Conservation (phyloP, 2,797 vertebrate species). For the Coluber constrictor region DNA sequence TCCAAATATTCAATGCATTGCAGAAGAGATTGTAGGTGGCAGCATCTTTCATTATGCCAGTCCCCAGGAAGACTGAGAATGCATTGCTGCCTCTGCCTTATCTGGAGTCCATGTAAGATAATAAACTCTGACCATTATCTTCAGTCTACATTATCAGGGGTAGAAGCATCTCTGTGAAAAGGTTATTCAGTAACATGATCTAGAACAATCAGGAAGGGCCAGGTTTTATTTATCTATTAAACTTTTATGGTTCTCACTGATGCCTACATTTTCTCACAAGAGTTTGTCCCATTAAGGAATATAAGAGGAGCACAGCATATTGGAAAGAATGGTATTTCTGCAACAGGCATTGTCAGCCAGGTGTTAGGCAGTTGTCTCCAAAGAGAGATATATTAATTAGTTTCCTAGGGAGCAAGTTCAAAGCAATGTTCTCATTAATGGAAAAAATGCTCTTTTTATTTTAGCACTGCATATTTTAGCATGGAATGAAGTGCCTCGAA, state of each 20-base stretch:
- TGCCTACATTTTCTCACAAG: neutral
- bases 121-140: neutral
- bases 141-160: neutral
- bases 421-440: conserved; percentile 26
- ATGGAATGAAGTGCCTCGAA: neutral
- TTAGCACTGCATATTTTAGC: conserved; percentile 44
- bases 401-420: conserved; percentile 53
- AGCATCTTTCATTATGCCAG: neutral
- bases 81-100: neutral
- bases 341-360: neutral
- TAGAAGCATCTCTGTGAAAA: neutral
- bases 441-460: conserved; percentile 14
- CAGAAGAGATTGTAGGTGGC: neutral
- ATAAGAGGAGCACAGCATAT: rapidly evolving
- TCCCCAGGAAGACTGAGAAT: neutral
- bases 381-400: conserved; percentile 41
- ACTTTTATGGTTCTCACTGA: neutral
- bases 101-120: neutral
- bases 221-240: neutral
- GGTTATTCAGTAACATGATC: neutral
- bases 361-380: conserved; percentile 21
- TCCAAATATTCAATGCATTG: neutral
- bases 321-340: neutral
- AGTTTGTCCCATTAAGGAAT: neutral
- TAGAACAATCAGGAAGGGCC: neutral